These are phyloP conservation scores for Naso thynnoides DNA, from an alignment of 2,797 vertebrate genomes.

Conservation along the genomic window DNA sequence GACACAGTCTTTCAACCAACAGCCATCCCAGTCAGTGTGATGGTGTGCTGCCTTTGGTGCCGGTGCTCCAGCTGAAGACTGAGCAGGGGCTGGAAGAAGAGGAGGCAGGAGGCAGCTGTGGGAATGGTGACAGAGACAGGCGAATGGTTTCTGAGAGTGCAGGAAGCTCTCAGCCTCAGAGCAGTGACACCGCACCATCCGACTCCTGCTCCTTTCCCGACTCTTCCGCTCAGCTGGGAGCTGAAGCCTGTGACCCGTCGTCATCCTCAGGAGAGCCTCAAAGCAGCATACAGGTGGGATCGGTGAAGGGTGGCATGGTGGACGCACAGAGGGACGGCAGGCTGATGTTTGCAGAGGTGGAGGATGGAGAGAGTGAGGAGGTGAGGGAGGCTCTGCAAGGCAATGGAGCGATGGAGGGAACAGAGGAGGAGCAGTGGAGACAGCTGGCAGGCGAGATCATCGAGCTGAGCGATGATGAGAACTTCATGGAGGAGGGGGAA, in stretches of 20 bases:
- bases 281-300: slow-evolving; percentile 62
- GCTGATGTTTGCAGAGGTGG: slow-evolving; percentile 78
- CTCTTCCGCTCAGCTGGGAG: slow-evolving; percentile 70
- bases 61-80: slow-evolving; percentile 86
- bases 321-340: slow-evolving; percentile 82
- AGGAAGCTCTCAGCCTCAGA: slow-evolving; percentile 32
- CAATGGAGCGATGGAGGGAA: slow-evolving; percentile 42
- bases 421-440: slow-evolving; percentile 78
- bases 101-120: slow-evolving; percentile 38
- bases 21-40: slow-evolving; percentile 51
- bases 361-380: slow-evolving; percentile 71
- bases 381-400: slow-evolving; percentile 52
- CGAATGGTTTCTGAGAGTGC: slow-evolving; percentile 73
- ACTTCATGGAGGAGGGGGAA: slow-evolving; percentile 92
- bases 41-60: slow-evolving; percentile 69
- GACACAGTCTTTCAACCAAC: slow-evolving; percentile 32
- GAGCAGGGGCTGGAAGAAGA: slow-evolving; percentile 82
- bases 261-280: slow-evolving; percentile 81
- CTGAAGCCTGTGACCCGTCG: slow-evolving; percentile 64
- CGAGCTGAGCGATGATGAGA: slow-evolving; percentile 88
- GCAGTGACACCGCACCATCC: background rate
- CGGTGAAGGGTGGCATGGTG: slow-evolving; percentile 63
- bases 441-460: slow-evolving; percentile 82
- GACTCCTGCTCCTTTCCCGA: slow-evolving; percentile 76
- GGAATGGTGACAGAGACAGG: slow-evolving; percentile 75